Evolutionary conservation across 2,113 vertebrate species (phyloP), one percentile per base, ranked within the genome.

Genomic region (Struthidea cinerea): DNA sequence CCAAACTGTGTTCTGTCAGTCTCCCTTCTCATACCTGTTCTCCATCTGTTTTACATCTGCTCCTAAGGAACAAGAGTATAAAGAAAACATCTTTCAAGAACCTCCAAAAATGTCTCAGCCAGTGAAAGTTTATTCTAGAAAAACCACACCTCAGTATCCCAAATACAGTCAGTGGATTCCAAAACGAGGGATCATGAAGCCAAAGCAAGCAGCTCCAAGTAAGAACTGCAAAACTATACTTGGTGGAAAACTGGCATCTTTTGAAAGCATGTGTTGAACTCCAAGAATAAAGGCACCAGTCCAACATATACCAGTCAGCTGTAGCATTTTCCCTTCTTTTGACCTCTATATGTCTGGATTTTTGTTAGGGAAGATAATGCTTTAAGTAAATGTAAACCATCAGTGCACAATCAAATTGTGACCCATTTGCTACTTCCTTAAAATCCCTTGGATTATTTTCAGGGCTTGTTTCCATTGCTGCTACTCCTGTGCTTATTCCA

Each of bases 41-140:
- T 96, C 74, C 85, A 89, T 97, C 85, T 96, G 90, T 93, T 97
- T 94, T 93, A 88, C 84, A 95, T 96, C 57, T 96, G 74, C 85
- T 73, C 91, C 83, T 77, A 96, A 99, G 99, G 98, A 99, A 97
- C 98, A 95, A 93, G 97, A 98, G 94, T 98, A 98, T 97, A 97
- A 98, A 96, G 98, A 99, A 96, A 98, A 98, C 61, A 75, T 98
- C 88, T 97, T 98, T 74, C 97, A 97, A 94, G 98, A 98, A 79
- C 97, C 97, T 86, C 95, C 97, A 65, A 98, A 97, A 94, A 84
- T 44, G 17, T 75, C 90, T 86, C 98, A 95, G 90, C 94, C 91
- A 60, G 97, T 97, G 77, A 98, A 97, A 86, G 94, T 94, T 95
- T 97, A 97, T 94, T 97, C 98, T 76, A 95, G 96, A 95, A 98